phyloP scores from a whole-genome alignment of 1,140 invertebrate species.

The Papilio dardanus region DNA sequence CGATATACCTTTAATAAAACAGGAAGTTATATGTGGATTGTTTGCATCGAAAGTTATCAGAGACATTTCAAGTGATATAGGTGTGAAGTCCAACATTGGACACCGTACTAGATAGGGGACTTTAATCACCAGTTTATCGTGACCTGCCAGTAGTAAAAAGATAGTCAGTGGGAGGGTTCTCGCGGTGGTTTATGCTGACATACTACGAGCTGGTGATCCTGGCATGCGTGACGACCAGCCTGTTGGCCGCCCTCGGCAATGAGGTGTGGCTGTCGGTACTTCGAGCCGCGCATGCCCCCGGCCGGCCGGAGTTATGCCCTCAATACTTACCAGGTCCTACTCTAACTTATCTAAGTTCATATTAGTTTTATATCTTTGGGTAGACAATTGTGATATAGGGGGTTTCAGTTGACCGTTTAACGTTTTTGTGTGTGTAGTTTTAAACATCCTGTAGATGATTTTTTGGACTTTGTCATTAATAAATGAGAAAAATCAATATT shows the following conservation, averaged over 20 bases:
- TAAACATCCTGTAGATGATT: slow-evolving; percentile 7
- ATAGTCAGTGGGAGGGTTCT: neutral
- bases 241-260: slow-evolving; percentile 69
- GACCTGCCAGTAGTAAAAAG: neutral
- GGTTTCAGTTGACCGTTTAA: slow-evolving; percentile 21
- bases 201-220: slow-evolving; percentile 68
- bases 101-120: neutral
- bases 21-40: neutral
- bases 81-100: neutral
- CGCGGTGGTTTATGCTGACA: slow-evolving; percentile 56
- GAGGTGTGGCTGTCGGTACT: slow-evolving; percentile 75
- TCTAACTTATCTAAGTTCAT: neutral
- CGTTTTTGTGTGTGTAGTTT: neutral
- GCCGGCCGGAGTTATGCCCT: slow-evolving; percentile 58
- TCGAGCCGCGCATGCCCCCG: slow-evolving; percentile 60
- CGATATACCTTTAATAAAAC: neutral
- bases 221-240: slow-evolving; percentile 70
- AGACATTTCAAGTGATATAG: slow-evolving; percentile 20
- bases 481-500: too few species aligned
- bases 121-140: neutral
- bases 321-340: slow-evolving; percentile 61
- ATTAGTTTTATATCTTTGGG: neutral
- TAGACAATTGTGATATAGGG: slow-evolving; percentile 3
- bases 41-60: slow-evolving; percentile 12
- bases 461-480: too few species aligned